These are phyloP conservation scores for Hesperia comma DNA, from an alignment of 2,888 invertebrate genomes.

Conservation along the genomic window DNA sequence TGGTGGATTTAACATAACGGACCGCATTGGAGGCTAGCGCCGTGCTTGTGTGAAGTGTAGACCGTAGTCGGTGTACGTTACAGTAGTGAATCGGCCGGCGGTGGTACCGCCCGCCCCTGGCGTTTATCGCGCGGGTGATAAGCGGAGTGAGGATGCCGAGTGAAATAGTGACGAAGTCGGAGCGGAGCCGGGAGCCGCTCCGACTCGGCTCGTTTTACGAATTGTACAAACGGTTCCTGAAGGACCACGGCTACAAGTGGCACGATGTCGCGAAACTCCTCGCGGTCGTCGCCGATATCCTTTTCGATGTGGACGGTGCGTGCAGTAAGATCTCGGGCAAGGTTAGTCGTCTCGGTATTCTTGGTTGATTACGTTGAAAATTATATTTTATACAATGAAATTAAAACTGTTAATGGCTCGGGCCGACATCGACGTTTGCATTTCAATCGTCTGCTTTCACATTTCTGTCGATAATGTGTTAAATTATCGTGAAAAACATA, in stretches of 20 bases:
- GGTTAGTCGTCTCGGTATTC: slow-evolving; percentile 62
- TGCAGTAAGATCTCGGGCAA: slow-evolving; percentile 72
- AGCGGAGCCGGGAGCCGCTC: slow-evolving; percentile 61
- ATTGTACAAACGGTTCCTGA: slow-evolving; percentile 76
- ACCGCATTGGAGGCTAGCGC: slow-evolving; percentile 44
- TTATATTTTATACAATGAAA: slow-evolving; percentile 4
- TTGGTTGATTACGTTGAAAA: slow-evolving; percentile 13
- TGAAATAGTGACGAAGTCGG: slow-evolving; percentile 66
- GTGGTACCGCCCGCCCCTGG: slow-evolving; percentile 65
- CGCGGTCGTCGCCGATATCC: slow-evolving; percentile 72
- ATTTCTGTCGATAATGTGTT: background rate
- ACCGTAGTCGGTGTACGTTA: slow-evolving; percentile 44
- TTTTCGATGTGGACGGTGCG: slow-evolving; percentile 77
- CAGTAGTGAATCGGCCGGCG: slow-evolving; percentile 73
- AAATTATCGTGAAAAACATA: background rate
- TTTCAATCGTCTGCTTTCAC: background rate
- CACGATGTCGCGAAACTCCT: slow-evolving; percentile 77
- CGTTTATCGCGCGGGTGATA: slow-evolving; percentile 48
- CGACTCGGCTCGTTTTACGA: slow-evolving; percentile 73
- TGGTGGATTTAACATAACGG: slow-evolving; percentile 14
- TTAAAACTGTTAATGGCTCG: background rate
- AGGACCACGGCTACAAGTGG: slow-evolving; percentile 80
- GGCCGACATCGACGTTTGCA: background rate
- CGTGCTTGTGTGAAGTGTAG: slow-evolving; percentile 15
- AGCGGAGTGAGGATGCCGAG: slow-evolving; percentile 62